A percentile compares a stretch with the other conserved stretches of the same genome.
These are phyloP conservation scores for Poeciliopsis presidionis DNA, from an alignment of 2,797 vertebrate species.

Conservation along the genomic window DNA sequence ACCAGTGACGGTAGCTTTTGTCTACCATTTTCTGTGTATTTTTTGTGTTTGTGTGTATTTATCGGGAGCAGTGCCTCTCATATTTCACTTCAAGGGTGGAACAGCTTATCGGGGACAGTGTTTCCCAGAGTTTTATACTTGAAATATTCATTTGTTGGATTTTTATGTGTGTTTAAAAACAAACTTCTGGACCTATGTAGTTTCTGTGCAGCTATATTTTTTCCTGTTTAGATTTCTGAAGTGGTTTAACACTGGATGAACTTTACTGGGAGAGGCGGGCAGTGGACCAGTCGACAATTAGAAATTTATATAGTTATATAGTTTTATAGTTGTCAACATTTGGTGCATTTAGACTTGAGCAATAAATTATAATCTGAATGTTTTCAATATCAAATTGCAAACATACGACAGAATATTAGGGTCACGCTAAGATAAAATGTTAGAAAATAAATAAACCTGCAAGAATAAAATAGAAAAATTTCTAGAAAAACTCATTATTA, in stretches of 20 bases:
- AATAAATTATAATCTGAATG: background rate
- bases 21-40: slow-evolving; percentile 70
- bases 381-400: background rate
- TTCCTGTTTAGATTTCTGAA: slow-evolving; percentile 4
- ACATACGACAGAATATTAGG: background rate
- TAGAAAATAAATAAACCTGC: background rate
- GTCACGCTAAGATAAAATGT: background rate
- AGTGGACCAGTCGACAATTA: background rate
- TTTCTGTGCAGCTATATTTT: slow-evolving; percentile 10
- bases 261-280: background rate
- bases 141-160: slow-evolving; percentile 62
- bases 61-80: slow-evolving; percentile 83
- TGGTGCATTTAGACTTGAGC: background rate
- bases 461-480: background rate
- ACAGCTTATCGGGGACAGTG: slow-evolving; percentile 97
- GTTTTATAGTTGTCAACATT: background rate
- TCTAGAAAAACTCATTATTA: too few relatives aligned
- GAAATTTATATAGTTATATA: too few relatives aligned
- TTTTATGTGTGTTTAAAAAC: background rate
- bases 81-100: slow-evolving; percentile 96
- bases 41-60: slow-evolving; percentile 72
- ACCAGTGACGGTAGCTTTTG: slow-evolving; percentile 82
- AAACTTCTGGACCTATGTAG: slow-evolving; percentile 7
- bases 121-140: slow-evolving; percentile 95
- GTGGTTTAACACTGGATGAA: background rate